Base-by-base conservation (phyloP, 30 jellyfish, hydroid and myxozoan genomes). In the Aurelia sp. region DNA sequence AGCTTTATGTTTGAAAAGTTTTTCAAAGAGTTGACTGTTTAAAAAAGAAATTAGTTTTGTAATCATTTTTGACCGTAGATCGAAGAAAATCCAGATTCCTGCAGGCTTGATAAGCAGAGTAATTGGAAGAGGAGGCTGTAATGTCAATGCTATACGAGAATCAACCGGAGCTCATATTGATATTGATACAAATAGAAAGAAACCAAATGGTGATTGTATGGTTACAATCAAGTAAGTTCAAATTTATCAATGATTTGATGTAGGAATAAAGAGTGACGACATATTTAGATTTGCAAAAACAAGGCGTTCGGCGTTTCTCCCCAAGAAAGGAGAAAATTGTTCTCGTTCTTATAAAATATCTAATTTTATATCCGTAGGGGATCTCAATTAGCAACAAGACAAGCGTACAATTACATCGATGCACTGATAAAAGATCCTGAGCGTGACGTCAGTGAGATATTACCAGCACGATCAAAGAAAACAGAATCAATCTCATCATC, bases 51-150 rank as follows among this genome's bases (percentile, higher is more conserved):
- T 8, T 44, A 9, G 13, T 44, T 44, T 0, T 0, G 13, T 44
- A 27, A 27, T 27, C 33, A 27, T 27, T 27, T 48, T 17, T 27
- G 40, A 33, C 59, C 27, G 31, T 52, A 89, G 98, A 62, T 85
- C 97, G 62, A 86, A 87, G 96, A 95, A 95, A 68, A 90, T 95
- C 48, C 93, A 84, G 48, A 94, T 94, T 18, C 99, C 99, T 17
- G 99, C 99, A 13, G 87, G 97, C 48, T 79, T 90, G 61, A 90
- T 95, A 12, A 88, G 97, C 31, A 95, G 98, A 4, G 98, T 90
- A 18, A 95, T 95, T 40, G 99, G 99, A 41, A 91, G 99, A 17
- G 98, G 98, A 5, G 99, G 99, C 17, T 95, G 98, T 95, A 95
- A 90, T 55, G 98, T 95, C 8, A 95, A 90, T 66, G 92, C 99